A percentile compares a stretch with the other conserved stretches of the same genome.
phyloP scores from a whole-genome alignment of 1,140 invertebrate species.

The Halictus rubicundus region DNA sequence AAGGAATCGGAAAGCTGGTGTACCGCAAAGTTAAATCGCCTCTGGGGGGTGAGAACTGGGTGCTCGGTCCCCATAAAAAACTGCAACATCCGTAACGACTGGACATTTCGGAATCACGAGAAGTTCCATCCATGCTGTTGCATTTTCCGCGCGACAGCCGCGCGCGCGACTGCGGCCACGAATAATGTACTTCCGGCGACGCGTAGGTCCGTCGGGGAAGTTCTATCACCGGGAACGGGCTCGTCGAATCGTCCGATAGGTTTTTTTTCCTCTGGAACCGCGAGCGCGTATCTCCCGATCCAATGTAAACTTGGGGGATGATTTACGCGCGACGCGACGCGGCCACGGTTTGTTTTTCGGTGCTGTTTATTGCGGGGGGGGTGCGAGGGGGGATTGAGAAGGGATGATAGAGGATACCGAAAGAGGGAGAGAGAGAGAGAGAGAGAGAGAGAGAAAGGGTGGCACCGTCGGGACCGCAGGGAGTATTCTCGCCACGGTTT shows the following conservation, averaged over 20 bases:
- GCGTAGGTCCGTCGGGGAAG: slow-evolving; percentile 11
- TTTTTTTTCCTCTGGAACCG: slow-evolving; percentile 3
- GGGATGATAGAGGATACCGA: no score
- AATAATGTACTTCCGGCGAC: slow-evolving; percentile 22
- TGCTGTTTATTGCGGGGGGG: slow-evolving; percentile 53
- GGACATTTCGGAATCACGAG: slow-evolving; percentile 1
- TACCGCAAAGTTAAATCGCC: no score
- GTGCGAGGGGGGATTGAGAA: slow-evolving; percentile 2
- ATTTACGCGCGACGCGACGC: slow-evolving; percentile 36
- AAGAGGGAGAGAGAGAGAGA: no score
- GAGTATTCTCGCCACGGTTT: slow-evolving; percentile 30
- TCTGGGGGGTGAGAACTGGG: no score
- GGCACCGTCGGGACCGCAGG: neutral
- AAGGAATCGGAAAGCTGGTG: no score
- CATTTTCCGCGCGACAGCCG: slow-evolving; percentile 12
- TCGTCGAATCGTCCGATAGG: slow-evolving; percentile 4
- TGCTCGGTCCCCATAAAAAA: no score
- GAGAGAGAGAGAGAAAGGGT: no score
- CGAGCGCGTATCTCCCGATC: neutral
- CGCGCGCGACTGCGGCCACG: neutral
- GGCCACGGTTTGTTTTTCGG: slow-evolving; percentile 39
- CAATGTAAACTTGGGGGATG: slow-evolving; percentile 48
- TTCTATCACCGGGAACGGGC: slow-evolving; percentile 28
- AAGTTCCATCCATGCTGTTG: slow-evolving; percentile 30
- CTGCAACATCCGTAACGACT: no score